Conservation (phyloP, 92 coral and sea anemone species). For the Scolanthus callimorphus region DNA sequence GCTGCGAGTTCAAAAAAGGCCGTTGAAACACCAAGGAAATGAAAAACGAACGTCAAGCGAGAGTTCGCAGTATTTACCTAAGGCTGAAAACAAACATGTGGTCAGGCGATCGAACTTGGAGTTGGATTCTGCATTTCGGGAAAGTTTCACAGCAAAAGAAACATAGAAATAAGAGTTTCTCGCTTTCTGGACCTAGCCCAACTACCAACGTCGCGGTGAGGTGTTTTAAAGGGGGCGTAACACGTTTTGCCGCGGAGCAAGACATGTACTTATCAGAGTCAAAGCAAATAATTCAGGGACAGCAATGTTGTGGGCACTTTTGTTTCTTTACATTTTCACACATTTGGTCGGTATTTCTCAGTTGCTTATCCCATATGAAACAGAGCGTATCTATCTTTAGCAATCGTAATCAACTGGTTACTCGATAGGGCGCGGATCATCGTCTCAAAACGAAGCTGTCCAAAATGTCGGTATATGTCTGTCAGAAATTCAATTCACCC, state of each 20-base stretch:
- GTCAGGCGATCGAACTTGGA: conserved; percentile 28
- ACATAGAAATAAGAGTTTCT: not conserved
- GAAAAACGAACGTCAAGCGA: conserved; percentile 35
- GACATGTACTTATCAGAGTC: not conserved
- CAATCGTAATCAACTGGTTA: conserved; percentile 38
- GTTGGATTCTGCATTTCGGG: not conserved
- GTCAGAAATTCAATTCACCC: conserved; percentile 67
- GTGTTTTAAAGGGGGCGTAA: not conserved
- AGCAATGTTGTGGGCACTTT: conserved; percentile 17
- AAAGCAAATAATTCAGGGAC: conserved; percentile 23
- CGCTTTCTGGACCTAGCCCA: not conserved
- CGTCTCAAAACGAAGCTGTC: conserved; percentile 60
- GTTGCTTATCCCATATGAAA: conserved; percentile 10
- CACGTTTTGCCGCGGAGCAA: not conserved
- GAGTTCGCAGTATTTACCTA: conserved; percentile 29
- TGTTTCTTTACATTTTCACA: conserved; percentile 27
- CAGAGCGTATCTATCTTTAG: conserved; percentile 5
- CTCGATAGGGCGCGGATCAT: conserved; percentile 71
- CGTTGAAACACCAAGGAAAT: conserved; percentile 37
- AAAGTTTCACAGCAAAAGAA: not conserved
- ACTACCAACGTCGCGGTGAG: not conserved
- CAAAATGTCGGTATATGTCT: conserved; percentile 67
- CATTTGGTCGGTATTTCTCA: conserved; percentile 23
- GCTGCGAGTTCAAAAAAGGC: conserved; percentile 45
- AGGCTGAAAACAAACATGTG: conserved; percentile 31